Percentiles rank a stretch among this genome's conserved stretches.
These are phyloP conservation scores for Euborellia annulipes DNA, from an alignment of 1,140 invertebrate species.

Conservation along the genomic window DNA sequence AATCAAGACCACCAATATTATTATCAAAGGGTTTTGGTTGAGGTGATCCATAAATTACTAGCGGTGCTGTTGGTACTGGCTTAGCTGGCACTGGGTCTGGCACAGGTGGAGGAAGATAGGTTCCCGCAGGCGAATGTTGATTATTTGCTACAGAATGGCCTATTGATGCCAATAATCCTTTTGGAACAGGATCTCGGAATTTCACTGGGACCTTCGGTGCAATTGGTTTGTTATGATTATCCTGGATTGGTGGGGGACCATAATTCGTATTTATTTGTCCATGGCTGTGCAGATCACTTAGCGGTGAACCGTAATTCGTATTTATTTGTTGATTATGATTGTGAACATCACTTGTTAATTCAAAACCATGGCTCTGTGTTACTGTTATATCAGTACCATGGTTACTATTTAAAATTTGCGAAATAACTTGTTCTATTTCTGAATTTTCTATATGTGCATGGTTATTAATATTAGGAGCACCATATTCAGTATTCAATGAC, in stretches of 20 bases:
- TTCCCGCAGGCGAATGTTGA: conserved; percentile 23
- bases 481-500: background rate
- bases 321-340: no score
- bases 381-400: conserved; percentile 4
- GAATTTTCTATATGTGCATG: no score
- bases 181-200: conserved; percentile 50
- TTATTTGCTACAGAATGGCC: conserved; percentile 21
- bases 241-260: no score
- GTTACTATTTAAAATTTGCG: background rate
- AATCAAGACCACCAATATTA: no score
- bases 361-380: conserved; percentile 3
- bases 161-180: conserved; percentile 43
- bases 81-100: conserved; percentile 24
- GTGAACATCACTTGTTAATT: no score
- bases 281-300: no score
- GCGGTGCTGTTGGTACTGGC: conserved; percentile 4
- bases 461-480: background rate
- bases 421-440: background rate
- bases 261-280: no score
- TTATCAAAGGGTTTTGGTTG: background rate
- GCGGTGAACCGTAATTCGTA: no score
- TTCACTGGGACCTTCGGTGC: conserved; percentile 28
- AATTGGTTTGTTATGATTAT: no score
- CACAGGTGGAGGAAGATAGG: conserved; percentile 46
- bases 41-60: conserved; percentile 9